A percentile compares a stretch with the other conserved stretches of the same genome.
These are phyloP conservation scores for Chloroceryle aenea DNA, from an alignment of 2,113 vertebrate species.

Conservation along the genomic window DNA sequence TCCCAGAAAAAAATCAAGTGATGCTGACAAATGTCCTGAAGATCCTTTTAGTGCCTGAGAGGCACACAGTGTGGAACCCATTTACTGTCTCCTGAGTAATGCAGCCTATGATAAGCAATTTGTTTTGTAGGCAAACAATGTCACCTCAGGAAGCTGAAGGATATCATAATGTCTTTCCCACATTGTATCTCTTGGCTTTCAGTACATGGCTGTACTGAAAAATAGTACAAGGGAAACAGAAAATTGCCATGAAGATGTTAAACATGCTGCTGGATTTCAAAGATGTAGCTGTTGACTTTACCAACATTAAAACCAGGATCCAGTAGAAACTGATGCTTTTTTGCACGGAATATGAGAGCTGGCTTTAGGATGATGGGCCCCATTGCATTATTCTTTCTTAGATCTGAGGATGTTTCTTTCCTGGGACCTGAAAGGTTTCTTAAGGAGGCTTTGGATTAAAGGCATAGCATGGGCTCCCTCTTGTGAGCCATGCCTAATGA, in stretches of 20 bases:
- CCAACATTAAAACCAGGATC: neutral
- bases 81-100: conserved; percentile 21
- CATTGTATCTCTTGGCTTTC: neutral
- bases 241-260: neutral
- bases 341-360: neutral
- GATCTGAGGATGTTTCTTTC: neutral
- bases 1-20: neutral
- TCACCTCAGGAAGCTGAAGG: neutral
- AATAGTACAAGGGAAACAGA: neutral
- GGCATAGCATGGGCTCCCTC: conserved; percentile 32
- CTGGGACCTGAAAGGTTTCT: neutral
- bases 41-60: neutral
- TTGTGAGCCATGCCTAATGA: conserved; percentile 3
- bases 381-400: neutral
- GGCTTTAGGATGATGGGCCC: neutral
- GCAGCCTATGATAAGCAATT: conserved; percentile 17
- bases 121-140: conserved; percentile 18
- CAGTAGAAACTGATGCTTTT: neutral
- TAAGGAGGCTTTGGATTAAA: conserved; percentile 30
- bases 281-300: neutral
- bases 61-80: neutral
- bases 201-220: neutral
- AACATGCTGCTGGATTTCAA: neutral
- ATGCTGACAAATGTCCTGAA: neutral
- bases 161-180: neutral